Base-by-base conservation (phyloP, 92 coral and sea anemone species). In the Parazoanthus swiftii region DNA sequence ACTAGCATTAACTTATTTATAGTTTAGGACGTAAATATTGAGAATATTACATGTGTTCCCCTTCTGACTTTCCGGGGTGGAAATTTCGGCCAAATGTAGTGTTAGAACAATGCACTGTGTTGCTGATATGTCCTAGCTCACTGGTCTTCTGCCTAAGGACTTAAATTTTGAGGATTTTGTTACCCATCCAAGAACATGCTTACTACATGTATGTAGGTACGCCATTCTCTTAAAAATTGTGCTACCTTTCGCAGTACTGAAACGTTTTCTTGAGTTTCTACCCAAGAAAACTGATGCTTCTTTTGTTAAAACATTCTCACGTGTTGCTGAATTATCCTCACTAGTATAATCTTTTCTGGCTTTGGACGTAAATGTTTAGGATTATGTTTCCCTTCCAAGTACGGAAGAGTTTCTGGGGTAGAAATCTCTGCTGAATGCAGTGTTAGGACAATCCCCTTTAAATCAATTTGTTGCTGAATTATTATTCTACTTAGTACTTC, bases 331-430 rank as follows among this genome's bases (percentile, higher is more conserved):
- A 48, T 48, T 48, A 48, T 46, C 42, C 42, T 39, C 42, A 39
- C 4, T 39, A 39, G 42, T 39, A 10, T 48, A 48, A 3, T 54
- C 59, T 15, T 13, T 11, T 54, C 18, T 54, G 59, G 59, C 14
- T 23, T 80, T 93, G 95, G 90, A 90, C 88, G 91, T 89, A 67
- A 87, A 79, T 54, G 89, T 97, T 46, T 89, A 90, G 25, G 96
- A 92, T 65, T 92, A 71, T 92, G 91, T 97, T 43, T 92, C 97
- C 39, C 23, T 82, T 18, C 98, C 98, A 75, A 77, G 88, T 36
- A 73, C 89, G 33, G 98, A 95, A 35, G 82, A 85, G 46, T 90
- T 91, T 85, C 93, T 38, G 78, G 48, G 21, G 71, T 92, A 9
- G 67, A 95, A 37, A 87, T 90, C 73, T 92, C 95, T 29, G 88